Evolutionary conservation across 2,797 vertebrate species (phyloP).

Genomic region (Champsocephalus gunnari): DNA sequence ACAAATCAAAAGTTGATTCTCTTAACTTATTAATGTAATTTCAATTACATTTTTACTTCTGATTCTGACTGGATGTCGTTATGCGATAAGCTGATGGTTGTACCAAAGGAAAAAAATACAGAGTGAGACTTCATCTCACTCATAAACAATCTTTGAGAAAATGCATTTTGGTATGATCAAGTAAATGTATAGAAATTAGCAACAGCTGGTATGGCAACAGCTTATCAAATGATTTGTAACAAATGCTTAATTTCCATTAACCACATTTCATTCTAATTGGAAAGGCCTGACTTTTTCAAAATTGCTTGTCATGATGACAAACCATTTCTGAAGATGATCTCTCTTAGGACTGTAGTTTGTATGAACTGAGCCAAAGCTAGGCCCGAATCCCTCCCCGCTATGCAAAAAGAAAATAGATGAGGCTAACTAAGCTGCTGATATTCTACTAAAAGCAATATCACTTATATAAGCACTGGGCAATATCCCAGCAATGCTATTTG

Average conservation of each 20-base stretch:
- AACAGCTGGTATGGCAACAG: too few relatives aligned
- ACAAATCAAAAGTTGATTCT: background rate
- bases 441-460: background rate
- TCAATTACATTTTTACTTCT: background rate
- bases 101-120: background rate
- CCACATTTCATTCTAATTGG: background rate
- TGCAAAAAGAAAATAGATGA: conserved; percentile 6
- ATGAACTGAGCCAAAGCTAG: background rate
- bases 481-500: conserved; percentile 15
- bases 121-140: background rate
- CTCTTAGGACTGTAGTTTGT: conserved; percentile 2
- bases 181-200: too few relatives aligned
- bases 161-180: too few relatives aligned
- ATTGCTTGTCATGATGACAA: background rate
- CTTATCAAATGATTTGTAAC: background rate
- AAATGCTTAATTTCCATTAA: background rate
- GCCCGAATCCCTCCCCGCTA: too few relatives aligned
- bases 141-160: too few relatives aligned
- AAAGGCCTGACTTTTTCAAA: conserved; percentile 2
- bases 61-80: background rate
- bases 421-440: conserved; percentile 7
- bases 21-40: background rate
- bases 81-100: background rate
- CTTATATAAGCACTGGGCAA: background rate
- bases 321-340: conserved; percentile 5